A percentile compares a stretch with the other conserved stretches of the same genome.
phyloP scores from a whole-genome alignment of 2,888 invertebrate species.

The Tinea trinotella region DNA sequence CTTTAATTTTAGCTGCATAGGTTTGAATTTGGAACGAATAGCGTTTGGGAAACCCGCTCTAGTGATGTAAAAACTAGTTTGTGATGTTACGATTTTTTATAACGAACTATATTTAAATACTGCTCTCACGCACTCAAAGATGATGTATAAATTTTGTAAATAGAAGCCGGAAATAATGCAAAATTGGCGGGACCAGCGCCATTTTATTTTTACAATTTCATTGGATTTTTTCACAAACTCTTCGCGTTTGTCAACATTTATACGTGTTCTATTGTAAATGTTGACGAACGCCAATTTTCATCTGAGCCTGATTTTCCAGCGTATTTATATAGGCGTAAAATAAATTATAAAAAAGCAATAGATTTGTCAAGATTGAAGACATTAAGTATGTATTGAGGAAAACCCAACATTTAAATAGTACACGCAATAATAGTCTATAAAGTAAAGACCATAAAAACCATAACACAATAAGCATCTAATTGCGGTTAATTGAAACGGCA shows the following conservation, averaged over 20 bases:
- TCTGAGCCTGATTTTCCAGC: no score
- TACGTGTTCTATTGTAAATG: no score
- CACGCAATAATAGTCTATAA: background rate
- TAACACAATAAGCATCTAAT: background rate
- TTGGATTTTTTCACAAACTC: no score
- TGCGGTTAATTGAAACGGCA: constrained; percentile 3
- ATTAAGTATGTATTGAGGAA: background rate
- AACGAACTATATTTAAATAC: background rate
- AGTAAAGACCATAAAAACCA: background rate
- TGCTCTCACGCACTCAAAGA: constrained; percentile 6
- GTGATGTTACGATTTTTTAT: background rate
- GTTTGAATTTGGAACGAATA: background rate
- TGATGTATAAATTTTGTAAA: constrained; percentile 2
- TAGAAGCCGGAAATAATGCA: constrained; percentile 10
- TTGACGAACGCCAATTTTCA: no score
- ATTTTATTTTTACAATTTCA: background rate
- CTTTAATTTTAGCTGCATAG: background rate
- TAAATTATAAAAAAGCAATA: no score
- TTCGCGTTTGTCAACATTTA: no score
- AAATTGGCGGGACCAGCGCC: constrained; percentile 1
- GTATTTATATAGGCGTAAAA: no score
- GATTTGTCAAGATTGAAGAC: no score
- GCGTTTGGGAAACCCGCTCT: background rate
- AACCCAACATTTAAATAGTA: background rate
- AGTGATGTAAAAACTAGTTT: constrained; percentile 10